These are phyloP conservation scores for Boloria euphrosyne DNA, from an alignment of 2,888 invertebrate species.

Conservation along the genomic window DNA sequence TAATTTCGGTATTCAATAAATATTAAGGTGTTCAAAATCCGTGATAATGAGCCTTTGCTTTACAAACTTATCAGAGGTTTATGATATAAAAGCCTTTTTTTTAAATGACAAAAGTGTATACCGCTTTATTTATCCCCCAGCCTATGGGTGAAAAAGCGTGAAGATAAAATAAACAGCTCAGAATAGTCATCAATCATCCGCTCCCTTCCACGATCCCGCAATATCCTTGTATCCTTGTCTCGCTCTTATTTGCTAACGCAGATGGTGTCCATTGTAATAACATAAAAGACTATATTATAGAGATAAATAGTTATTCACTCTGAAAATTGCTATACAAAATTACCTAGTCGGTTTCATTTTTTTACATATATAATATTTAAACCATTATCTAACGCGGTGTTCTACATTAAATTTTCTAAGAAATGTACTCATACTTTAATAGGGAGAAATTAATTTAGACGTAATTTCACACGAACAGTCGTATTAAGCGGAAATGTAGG, in stretches of 20 bases:
- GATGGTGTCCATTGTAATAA: slow-evolving; percentile 36
- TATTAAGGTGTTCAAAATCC: background rate
- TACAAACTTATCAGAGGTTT: background rate
- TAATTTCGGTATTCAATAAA: background rate
- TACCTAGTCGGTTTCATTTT: background rate
- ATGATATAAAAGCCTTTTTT: background rate
- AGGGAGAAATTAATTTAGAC: background rate
- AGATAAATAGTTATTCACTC: slow-evolving; percentile 23
- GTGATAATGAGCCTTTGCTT: background rate
- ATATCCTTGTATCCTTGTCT: slow-evolving; percentile 41
- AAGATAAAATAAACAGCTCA: slow-evolving; percentile 30
- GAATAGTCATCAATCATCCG: slow-evolving; percentile 33
- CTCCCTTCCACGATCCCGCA: slow-evolving; percentile 38
- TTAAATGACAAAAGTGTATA: slow-evolving; percentile 11
- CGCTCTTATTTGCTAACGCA: slow-evolving; percentile 30
- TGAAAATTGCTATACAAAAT: slow-evolving; percentile 18
- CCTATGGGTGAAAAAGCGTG: slow-evolving; percentile 18
- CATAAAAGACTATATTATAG: slow-evolving; percentile 14
- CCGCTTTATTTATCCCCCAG: slow-evolving; percentile 4
- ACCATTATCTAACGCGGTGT: too few relatives aligned
- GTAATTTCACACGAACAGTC: slow-evolving; percentile 12
- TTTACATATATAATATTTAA: too few relatives aligned
- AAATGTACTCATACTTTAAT: too few relatives aligned
- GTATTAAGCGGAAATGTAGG: slow-evolving; percentile 28
- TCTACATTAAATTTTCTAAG: too few relatives aligned